Evolutionary conservation across 2,797 vertebrate species (phyloP).

Genomic region (Mastacembelus armatus): DNA sequence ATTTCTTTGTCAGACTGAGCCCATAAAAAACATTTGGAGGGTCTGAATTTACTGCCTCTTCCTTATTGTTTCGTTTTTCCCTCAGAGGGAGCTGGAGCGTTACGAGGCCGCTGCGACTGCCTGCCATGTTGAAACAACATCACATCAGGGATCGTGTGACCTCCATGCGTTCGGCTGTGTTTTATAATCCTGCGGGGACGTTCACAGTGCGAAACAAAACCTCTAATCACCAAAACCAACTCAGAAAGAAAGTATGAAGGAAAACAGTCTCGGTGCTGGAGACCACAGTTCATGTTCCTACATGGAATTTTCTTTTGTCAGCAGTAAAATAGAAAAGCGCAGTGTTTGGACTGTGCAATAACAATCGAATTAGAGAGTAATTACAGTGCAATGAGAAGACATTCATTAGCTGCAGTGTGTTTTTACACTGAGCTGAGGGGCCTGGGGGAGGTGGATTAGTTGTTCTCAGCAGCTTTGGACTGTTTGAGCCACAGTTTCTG

Average conservation of each 20-base stretch:
- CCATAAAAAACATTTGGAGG: slow-evolving; percentile 38
- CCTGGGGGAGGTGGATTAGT: slow-evolving; percentile 66
- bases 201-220: slow-evolving; percentile 16
- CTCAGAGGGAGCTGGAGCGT: slow-evolving; percentile 38
- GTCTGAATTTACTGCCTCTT: slow-evolving; percentile 52
- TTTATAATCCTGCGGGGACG: slow-evolving; percentile 41
- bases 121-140: slow-evolving; percentile 50
- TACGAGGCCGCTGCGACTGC: slow-evolving; percentile 45
- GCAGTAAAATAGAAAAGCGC: slow-evolving; percentile 3
- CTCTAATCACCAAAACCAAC: no score
- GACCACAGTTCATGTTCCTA: no score
- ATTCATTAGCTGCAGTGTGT: slow-evolving; percentile 27
- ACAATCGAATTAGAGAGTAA: slow-evolving; percentile 46
- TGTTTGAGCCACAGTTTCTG: slow-evolving; percentile 32
- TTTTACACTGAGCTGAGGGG: slow-evolving; percentile 40
- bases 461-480: slow-evolving; percentile 41
- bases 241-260: no score
- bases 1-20: slow-evolving; percentile 62
- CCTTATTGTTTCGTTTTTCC: slow-evolving; percentile 50
- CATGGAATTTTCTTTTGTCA: no score
- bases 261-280: no score
- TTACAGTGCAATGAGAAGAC: slow-evolving; percentile 25
- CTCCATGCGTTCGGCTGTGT: slow-evolving; percentile 18
- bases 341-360: slow-evolving; percentile 24
- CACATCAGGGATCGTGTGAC: slow-evolving; percentile 39